Evolutionary conservation across 2,888 invertebrate species (phyloP), one percentile per base, ranked within the genome.

Genomic region (Andrena marginata): DNA sequence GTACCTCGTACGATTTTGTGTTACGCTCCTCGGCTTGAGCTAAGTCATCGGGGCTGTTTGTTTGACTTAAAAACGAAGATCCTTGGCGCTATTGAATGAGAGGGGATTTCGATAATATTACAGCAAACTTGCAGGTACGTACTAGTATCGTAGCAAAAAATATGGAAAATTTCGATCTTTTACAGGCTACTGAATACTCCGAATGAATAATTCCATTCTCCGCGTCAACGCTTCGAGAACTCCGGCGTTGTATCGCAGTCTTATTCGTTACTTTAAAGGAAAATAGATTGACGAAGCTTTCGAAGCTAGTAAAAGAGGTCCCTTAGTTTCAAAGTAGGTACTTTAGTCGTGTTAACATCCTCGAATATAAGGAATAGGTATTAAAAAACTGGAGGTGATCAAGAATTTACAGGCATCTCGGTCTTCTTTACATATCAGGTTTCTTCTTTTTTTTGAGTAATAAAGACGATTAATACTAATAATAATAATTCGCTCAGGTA

Each of bases 1-100:
- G 69, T 3, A 8, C 49, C 73, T 77, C 69, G 60, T 65, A 26
- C 69, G 71, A 81, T 82, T 81, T 76, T 51, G 67, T 62, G 71
- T 76, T 59, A 82, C 59, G 62, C 49, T 63, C n/a, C 49, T 42
- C 68, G n/a, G 16, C 51, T 20, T 4, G 20, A 51, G 33, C 60
- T 29, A 49, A 70, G 63, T 51, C 54, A 51, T n/a, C 26, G 26
- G 7, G 35, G 64, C 6, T 51, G 60, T 67, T 72, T 68, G 67
- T 63, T 31, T 49, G 35, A 42, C 54, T 67, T 23, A 10, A 54
- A 16, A 59, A 67, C 68, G 56, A 48, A 63, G 33, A 59, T 68
- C 67, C 73, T 80, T 80, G 62, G 35, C 3, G 23, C 8, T n/a
- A 6, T 31, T 23, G 29, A 65, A 48, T 10, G 29, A 29, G 54